Evolutionary conservation across 2,888 invertebrate genomes (phyloP).

Genomic region (Aphelenchoides bicaudatus): DNA sequence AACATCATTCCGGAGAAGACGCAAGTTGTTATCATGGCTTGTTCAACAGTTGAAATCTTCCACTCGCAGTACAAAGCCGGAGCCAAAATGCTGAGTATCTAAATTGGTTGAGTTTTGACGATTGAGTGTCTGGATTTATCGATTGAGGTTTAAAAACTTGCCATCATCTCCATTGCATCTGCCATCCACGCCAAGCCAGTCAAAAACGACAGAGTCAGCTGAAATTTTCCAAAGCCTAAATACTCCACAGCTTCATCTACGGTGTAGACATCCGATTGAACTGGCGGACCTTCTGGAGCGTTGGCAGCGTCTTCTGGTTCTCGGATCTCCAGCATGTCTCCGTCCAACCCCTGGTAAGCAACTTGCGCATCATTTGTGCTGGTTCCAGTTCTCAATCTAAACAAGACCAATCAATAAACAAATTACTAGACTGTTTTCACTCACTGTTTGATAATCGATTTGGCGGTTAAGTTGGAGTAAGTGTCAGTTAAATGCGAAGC

Average conservation of each 20-base stretch:
- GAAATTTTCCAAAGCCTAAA: slow-evolving; percentile 65
- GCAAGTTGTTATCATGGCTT: slow-evolving; percentile 86
- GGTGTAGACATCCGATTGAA: slow-evolving; percentile 55
- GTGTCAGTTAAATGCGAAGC: slow-evolving; percentile 59
- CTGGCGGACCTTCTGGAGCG: neutral
- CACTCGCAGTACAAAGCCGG: slow-evolving; percentile 91
- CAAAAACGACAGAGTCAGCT: slow-evolving; percentile 64
- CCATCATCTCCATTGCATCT: slow-evolving; percentile 21
- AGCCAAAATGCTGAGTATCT: slow-evolving; percentile 84
- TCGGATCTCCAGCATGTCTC: slow-evolving; percentile 34
- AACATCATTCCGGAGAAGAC: slow-evolving; percentile 96
- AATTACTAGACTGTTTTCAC: slow-evolving; percentile 16
- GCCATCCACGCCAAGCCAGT: slow-evolving; percentile 65
- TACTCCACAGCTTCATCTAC: slow-evolving; percentile 65
- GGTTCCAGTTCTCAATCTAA: slow-evolving; percentile 33
- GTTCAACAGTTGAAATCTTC: slow-evolving; percentile 74
- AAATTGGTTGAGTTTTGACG: too few species aligned
- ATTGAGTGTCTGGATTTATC: slow-evolving; percentile 99
- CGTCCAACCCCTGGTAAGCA: slow-evolving; percentile 41
- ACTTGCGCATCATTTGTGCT: slow-evolving; percentile 23
- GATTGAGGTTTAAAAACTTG: slow-evolving; percentile 25
- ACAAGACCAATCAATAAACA: slow-evolving; percentile 6
- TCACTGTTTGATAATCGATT: slow-evolving; percentile 51
- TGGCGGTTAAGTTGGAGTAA: slow-evolving; percentile 54
- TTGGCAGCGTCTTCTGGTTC: slow-evolving; percentile 27